These are phyloP conservation scores for Gobio occitaniae DNA, from an alignment of 2,797 vertebrate genomes.

Conservation along the genomic window DNA sequence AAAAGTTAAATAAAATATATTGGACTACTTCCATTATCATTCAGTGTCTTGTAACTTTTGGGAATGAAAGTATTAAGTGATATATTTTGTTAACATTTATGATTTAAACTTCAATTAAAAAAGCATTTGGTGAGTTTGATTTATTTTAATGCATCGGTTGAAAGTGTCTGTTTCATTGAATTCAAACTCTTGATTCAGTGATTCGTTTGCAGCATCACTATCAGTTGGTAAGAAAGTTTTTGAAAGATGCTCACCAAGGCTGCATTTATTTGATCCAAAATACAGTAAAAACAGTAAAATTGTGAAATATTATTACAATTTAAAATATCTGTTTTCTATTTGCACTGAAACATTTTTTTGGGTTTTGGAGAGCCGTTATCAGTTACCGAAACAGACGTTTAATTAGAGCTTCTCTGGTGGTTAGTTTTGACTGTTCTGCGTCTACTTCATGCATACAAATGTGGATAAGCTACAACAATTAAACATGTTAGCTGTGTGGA, in stretches of 20 bases:
- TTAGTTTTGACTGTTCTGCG: too few species aligned
- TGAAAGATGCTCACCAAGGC: too few species aligned
- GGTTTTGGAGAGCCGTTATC: too few species aligned
- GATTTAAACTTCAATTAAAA: too few species aligned
- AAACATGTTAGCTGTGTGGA: too few species aligned
- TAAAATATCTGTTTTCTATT: not conserved
- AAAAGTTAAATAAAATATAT: too few species aligned
- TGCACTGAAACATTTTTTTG: not conserved
- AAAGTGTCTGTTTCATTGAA: not conserved
- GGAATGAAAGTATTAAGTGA: not conserved
- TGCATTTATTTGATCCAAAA: too few species aligned
- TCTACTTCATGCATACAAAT: too few species aligned
- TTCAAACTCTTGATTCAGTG: not conserved
- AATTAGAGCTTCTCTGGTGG: too few species aligned
- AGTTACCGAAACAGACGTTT: too few species aligned
- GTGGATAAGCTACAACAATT: too few species aligned
- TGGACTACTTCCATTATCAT: not conserved
- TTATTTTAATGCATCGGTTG: not conserved
- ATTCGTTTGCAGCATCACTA: not conserved
- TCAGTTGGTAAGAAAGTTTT: too few species aligned
- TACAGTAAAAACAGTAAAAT: not conserved
- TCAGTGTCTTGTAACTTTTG: not conserved
- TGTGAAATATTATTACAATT: not conserved
- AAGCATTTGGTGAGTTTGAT: not conserved
- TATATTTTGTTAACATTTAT: not conserved